Base-by-base conservation (phyloP, 2,888 invertebrate species). In the Calameuta idolon region DNA sequence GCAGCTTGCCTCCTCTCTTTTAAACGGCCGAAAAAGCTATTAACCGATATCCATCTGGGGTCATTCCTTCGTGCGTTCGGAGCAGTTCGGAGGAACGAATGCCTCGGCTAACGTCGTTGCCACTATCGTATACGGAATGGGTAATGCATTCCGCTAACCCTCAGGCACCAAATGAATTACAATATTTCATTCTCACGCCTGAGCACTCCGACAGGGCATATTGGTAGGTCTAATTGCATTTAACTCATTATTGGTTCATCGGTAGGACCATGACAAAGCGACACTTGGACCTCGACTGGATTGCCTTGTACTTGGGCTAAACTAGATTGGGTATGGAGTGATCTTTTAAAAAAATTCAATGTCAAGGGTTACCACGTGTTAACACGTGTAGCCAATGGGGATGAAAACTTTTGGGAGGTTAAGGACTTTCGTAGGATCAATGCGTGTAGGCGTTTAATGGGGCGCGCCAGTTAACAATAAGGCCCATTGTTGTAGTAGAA, bases 31-130 rank as follows among this genome's bases (percentile, higher is more conserved):
- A 88, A 89, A 89, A 89, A 89, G 88, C 89, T 89, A 89, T 89
- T 89, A 89, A 88, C 88, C 89, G 89, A 89, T 89, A 89, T 88
- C 84, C 88, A 88, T 89, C 89, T 88, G 89, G 86, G 89, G 88
- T 89, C 88, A 87, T 88, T 88, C 85, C 85, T 85, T 81, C 85
- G 82, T 85, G 83, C 84, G 81, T 81, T 81, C 83, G 74, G 55
- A 55, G 55, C 55, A 55, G 55, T 55, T 55, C 55, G 55, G 55
- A 55, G 55, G 55, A 55, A 55, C 55, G 55, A 55, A 55, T 55
- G 55, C 55, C 55, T 55, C 23, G 55, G 55, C 55, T 23, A 31
- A 81, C 76, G 79, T 83, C 79, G 79, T 84, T 55, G 76, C 68
- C 77, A 83, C 83, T 87, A 87, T 87, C 86, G 84, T 84, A 82